Conservation (phyloP, 1,140 invertebrate species). For the Druon quercuslanigerum region DNA sequence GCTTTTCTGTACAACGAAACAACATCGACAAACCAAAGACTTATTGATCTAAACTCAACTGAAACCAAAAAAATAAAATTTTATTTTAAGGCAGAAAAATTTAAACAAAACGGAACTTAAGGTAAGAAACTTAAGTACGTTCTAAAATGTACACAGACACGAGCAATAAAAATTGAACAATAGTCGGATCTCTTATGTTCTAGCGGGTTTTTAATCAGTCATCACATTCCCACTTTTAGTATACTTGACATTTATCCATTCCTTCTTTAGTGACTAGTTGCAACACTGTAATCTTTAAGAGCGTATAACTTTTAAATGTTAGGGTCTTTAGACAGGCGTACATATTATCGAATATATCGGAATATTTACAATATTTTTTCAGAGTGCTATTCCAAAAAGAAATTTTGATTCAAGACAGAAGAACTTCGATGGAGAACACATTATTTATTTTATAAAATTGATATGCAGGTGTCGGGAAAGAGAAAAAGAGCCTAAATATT, state of each 20-base stretch:
- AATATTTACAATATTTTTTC: slow-evolving; percentile 13
- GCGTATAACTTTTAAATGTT: slow-evolving; percentile 12
- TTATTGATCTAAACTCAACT: background rate
- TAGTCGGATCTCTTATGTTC: slow-evolving; percentile 32
- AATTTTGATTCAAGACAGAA: slow-evolving; percentile 3
- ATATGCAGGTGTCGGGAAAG: slow-evolving; percentile 19
- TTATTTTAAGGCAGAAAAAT: slow-evolving; percentile 4
- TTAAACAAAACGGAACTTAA: background rate
- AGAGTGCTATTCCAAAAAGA: background rate
- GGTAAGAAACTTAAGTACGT: slow-evolving; percentile 10
- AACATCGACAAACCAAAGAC: background rate
- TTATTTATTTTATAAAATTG: slow-evolving; percentile 7
- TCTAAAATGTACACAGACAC: slow-evolving; percentile 20
- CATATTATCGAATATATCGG: slow-evolving; percentile 3
- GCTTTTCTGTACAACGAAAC: slow-evolving; percentile 25
- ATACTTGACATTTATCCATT: slow-evolving; percentile 22
- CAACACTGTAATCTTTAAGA: slow-evolving; percentile 10
- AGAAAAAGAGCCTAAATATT: background rate
- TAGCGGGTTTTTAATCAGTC: slow-evolving; percentile 21
- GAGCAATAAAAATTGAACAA: slow-evolving; percentile 39
- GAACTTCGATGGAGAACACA: background rate
- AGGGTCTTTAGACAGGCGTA: slow-evolving; percentile 23
- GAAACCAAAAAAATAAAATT: background rate
- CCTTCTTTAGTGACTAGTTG: slow-evolving; percentile 10
- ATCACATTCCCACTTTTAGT: slow-evolving; percentile 17